Base-by-base conservation (phyloP, 2,888 invertebrate species). In the Synanthedon andrenaeformis region DNA sequence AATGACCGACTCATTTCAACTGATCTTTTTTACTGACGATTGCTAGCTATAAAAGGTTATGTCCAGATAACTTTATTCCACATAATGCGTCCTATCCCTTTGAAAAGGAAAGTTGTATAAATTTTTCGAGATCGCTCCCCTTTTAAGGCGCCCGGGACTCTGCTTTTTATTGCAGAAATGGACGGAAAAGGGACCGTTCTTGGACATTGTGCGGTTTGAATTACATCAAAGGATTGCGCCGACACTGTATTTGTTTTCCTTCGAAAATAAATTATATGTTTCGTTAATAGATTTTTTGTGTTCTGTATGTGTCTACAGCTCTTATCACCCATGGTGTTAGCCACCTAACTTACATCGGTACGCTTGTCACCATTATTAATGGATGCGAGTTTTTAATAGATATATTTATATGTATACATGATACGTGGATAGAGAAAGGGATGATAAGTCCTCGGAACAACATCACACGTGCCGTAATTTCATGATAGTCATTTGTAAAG, bases 21-120 rank as follows among this genome's bases (percentile, higher is more conserved):
- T 71, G 72, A 75, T 74, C 79, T 74, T 82, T 79, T 82, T 78
- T 70, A 74, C 67, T 69, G 65, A 62, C 74, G 74, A 75, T 76
- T 72, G 69, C 67, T 57, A 62, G 65, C 84, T 70, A 81, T 86
- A 86, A 86, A 86, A 82, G 83, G 84, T 69, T 72, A 76, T 74
- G 81, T 76, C 78, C 82, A 81, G 82, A 83, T 83, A 82, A 82
- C 79, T 83, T 85, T 85, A 84, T 85, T 79, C 79, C 75, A 75
- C 74, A 79, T 82, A 74, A 79, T 80, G 70, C 73, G 72, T 74
- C 60, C 73, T 72, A 76, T 80, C 82, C 79, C 78, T 86, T 86
- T 83, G 81, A 86, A 81, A 82, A 72, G 79, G 82, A 86, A 80
- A 84, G 83, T 79, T 79, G 78, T 79, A 73, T 74, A 74, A 75